Evolutionary conservation across 1,140 invertebrate genomes (phyloP), one percentile per base, ranked within the genome.

Genomic region (Orussus abietinus): DNA sequence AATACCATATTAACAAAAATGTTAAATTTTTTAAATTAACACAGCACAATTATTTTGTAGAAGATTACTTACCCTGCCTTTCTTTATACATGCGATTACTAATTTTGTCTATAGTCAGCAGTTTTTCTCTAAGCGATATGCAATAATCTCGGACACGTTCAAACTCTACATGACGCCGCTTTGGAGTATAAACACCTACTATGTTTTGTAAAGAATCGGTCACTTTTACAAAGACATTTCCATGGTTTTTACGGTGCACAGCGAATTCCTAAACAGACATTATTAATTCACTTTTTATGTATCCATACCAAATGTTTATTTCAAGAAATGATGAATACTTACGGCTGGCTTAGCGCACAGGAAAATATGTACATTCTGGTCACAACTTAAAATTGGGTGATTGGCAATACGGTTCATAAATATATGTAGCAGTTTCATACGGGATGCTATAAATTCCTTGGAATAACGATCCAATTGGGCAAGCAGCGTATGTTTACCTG

Each of bases 391-490:
- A 36, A 87, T 84, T 2, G 85, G 84, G 69, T 88, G 85, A 52
- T 80, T 78, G 14, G 78, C 74, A 10, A 83, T 51, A 31, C 81
- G 66, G 30, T 78, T 79, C 5, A 88, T 67, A 66, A 86, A 88
- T 45, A 81, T 75, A 55, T 87, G 80, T 19, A 88, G 69, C n/a
- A 83, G 71, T 42, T 78, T 77, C 79, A 85, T 85, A 52, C 85
- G 67, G 15, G 80, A 75, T 46, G 81, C 65, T 33, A 88, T 80
- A 65, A 88, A 88, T 51, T 86, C 83, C 63, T 81, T 81, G 47
- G 84, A 84, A 65, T 86, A 88, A 30, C 85, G 73, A 66, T 87
- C 85, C 37, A 88, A 57, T 55, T 83, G 81, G 14, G 80, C 81
- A 31, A 84, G 67, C 17, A 88, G 53, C 11, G 81, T 80, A 62